Evolutionary conservation across 2,888 invertebrate genomes (phyloP), one percentile per base, ranked within the genome.

Genomic region (Cosmia pyralina): DNA sequence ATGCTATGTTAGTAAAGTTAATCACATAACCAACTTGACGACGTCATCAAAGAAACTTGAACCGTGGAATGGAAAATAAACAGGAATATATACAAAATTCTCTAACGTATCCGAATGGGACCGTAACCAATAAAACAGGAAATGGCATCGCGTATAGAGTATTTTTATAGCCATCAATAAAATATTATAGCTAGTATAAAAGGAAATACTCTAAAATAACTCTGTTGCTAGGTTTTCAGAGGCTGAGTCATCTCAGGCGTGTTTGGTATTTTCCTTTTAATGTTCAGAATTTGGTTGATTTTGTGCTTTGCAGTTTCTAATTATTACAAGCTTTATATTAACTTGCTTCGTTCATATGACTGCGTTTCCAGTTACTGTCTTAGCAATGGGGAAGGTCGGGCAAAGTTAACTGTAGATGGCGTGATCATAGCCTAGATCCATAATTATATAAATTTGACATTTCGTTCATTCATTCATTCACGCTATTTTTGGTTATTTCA

Each of bases 101-200:
- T 69, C 22, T 4, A 57, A 46, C 34, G 65, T 58, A 69, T 55
- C 44, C 60, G 65, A 80, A 79, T 73, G 68, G 72, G 48, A 62
- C 55, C 22, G 46, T 59, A 66, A 50, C 67, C 57, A 62, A 83
- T 80, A 81, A 82, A 81, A 60, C 48, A 38, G 77, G 50, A 71
- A 65, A 82, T 69, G 66, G 60, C 69, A 63, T 76, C 69, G 44
- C 48, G 69, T 83, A 59, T 64, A 81, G 69, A 62, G 66, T 67
- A 62, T 64, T 81, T 82, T 82, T 83, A 84, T 81, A 34, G 73
- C 55, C 15, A 6, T 52, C 68, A 41, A 77, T 82, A 84, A 84
- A 84, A 77, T 84, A 77, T 82, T 82, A 81, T 66, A 57, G 82
- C 71, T 44, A 44, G 46, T 46, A 59, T 66, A 64, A 70, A 79